These are phyloP conservation scores for Varecia variegata DNA, from an alignment of 2,797 vertebrate species.

Conservation along the genomic window DNA sequence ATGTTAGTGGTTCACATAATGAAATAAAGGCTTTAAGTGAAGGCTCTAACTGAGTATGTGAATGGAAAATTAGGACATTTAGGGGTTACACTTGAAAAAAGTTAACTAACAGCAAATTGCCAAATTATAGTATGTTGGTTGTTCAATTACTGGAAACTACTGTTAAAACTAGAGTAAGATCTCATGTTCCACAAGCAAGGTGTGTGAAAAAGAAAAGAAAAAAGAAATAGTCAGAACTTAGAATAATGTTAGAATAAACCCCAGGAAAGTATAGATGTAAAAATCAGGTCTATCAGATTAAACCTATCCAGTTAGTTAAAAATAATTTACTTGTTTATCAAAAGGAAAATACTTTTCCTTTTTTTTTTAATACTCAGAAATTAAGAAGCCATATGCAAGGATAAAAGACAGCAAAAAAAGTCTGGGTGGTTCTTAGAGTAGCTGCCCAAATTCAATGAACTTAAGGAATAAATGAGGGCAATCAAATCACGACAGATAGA, in stretches of 20 bases:
- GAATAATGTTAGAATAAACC: neutral
- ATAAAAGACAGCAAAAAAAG: neutral
- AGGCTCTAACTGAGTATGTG: neutral
- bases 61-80: constrained; percentile 26
- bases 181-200: neutral
- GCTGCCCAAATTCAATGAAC: neutral
- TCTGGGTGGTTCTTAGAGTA: neutral
- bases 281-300: neutral
- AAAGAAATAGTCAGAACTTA: neutral
- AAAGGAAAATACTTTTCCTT: neutral
- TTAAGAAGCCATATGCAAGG: neutral
- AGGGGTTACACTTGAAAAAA: neutral
- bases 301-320: neutral
- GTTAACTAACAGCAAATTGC: constrained; percentile 27
- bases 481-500: constrained; percentile 14
- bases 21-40: neutral
- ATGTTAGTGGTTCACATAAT: neutral
- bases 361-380: neutral
- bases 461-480: neutral
- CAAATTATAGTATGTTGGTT: neutral
- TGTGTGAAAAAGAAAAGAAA: too few relatives aligned
- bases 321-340: neutral
- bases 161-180: neutral
- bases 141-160: neutral
- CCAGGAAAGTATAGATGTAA: neutral